phyloP scores from a whole-genome alignment of 2,113 vertebrate species.

The Pelmatolapia mariae region DNA sequence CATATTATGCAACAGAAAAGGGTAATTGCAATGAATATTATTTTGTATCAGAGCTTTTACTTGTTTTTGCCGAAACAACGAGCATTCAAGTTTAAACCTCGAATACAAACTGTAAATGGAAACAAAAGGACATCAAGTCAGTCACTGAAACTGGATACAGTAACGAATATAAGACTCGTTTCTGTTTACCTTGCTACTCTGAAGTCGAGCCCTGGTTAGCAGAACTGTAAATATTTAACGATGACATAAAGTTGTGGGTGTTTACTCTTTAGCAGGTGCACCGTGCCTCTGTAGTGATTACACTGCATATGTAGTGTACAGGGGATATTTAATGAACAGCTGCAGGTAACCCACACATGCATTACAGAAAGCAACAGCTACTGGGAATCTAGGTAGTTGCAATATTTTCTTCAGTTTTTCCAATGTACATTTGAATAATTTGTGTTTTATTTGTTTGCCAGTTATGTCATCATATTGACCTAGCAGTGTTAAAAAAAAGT shows the following conservation, averaged over 20 bases:
- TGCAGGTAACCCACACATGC: background rate
- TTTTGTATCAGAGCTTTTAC: background rate
- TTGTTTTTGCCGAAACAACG: background rate
- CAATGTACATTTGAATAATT: background rate
- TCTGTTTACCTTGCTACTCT: background rate
- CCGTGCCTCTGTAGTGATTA: background rate
- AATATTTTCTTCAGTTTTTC: background rate
- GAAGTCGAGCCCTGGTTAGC: background rate
- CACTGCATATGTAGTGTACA: background rate
- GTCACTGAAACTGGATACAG: background rate
- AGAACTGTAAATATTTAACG: background rate
- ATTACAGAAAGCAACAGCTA: background rate
- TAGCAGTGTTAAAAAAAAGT: background rate
- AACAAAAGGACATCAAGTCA: background rate
- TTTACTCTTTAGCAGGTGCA: constrained; percentile 53
- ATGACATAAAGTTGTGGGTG: background rate
- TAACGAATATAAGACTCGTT: background rate
- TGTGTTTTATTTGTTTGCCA: background rate
- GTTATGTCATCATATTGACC: background rate
- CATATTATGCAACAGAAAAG: background rate
- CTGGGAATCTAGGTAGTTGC: background rate
- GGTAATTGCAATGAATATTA: background rate
- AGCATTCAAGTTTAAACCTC: background rate
- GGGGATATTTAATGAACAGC: background rate
- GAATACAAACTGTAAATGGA: background rate